Conservation (phyloP, 2,113 vertebrate species). For the Lepus europaeus region DNA sequence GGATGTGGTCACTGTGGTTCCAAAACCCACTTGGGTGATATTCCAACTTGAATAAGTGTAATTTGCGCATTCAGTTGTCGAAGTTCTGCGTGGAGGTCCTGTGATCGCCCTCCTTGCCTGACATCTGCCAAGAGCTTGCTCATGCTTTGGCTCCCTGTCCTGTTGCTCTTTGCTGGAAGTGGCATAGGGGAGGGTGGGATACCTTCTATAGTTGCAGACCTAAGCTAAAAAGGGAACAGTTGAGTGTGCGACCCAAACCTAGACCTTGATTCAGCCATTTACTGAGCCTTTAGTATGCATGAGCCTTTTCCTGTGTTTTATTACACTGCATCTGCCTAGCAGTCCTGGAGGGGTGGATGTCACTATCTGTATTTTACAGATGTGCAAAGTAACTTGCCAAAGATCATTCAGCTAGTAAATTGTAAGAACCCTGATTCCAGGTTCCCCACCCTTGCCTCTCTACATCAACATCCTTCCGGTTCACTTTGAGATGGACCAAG, state of each 20-base stretch:
- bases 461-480: neutral
- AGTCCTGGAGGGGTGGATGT: neutral
- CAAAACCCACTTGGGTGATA: constrained; percentile 72
- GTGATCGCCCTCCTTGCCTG: constrained; percentile 37
- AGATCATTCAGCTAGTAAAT: neutral
- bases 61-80: constrained; percentile 64
- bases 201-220: constrained; percentile 52
- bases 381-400: neutral
- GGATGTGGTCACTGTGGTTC: constrained; percentile 69
- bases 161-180: constrained; percentile 52
- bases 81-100: constrained; percentile 66
- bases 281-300: neutral
- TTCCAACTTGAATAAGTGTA: constrained; percentile 64
- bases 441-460: neutral
- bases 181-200: neutral
- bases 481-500: neutral
- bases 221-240: constrained; percentile 56
- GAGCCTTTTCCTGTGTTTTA: neutral
- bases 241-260: neutral
- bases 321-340: neutral
- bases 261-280: neutral
- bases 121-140: constrained; percentile 57
- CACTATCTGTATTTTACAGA: neutral
- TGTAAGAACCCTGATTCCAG: neutral
- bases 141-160: constrained; percentile 64